Percentiles rank a stretch among this genome's conserved stretches.
Evolutionary conservation across 2,113 vertebrate genomes (phyloP).

Genomic region (Festucalex cinctus): DNA sequence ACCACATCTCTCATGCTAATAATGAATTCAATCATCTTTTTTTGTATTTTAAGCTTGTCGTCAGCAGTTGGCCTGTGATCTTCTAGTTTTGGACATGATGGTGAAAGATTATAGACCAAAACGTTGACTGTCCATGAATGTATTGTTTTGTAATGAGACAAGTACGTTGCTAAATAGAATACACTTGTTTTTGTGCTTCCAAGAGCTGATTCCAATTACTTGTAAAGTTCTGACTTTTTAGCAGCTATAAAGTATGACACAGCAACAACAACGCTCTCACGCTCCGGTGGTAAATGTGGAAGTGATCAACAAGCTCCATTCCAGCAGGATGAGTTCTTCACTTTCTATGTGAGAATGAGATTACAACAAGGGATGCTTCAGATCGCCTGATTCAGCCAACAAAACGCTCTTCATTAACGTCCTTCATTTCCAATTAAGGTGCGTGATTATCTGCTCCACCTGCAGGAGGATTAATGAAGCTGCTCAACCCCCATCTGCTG

Average conservation of each 20-base stretch:
- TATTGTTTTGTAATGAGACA: background rate
- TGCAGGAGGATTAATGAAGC: background rate
- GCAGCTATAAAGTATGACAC: background rate
- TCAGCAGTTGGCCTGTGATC: background rate
- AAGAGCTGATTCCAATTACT: conserved; percentile 3
- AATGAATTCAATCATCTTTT: background rate
- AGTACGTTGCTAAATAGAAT: background rate
- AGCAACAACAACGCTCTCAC: conserved; percentile 1
- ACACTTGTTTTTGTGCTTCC: background rate
- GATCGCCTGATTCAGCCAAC: background rate
- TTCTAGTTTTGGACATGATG: too few relatives aligned
- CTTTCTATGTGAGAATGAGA: background rate
- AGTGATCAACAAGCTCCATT: conserved; percentile 5
- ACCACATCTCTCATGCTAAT: too few relatives aligned
- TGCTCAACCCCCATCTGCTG: background rate
- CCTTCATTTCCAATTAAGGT: background rate
- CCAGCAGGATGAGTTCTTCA: background rate
- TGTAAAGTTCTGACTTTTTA: background rate
- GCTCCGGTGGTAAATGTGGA: conserved; percentile 4
- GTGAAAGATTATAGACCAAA: background rate
- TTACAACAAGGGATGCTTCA: background rate
- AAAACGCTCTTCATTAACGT: background rate
- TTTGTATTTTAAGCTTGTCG: background rate
- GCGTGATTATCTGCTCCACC: background rate
- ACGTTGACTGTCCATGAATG: background rate